Base-by-base conservation (phyloP, 2,888 invertebrate species). In the Helobdella robusta region DNA sequence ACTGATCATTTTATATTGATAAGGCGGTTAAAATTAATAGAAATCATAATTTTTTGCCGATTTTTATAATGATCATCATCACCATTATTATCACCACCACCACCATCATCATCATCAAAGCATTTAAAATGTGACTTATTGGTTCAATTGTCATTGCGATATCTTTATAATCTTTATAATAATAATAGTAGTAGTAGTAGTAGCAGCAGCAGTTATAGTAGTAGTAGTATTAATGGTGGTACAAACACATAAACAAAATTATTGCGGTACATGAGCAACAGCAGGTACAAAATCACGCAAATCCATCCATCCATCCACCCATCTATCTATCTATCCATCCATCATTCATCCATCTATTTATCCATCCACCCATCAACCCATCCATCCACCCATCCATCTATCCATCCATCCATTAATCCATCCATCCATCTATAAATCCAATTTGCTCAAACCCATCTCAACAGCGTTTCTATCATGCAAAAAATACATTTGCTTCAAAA, bases 321-420 rank as follows among this genome's bases (percentile, higher is more conserved):
- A 48, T 48, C 48, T 25, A 48, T 48, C 48, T 25, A 8, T 8
- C 48, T 2, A 2, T 4, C 48, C 48, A 8, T 46, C 48, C 48
- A 8, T 46, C 48, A n/a, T 4, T 46, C 2, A 2, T 2, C 48
- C 48, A 46, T 25, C 6, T 48, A 1, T 48, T 6, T 25, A 48
- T 56, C 56, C 56, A 30, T 56, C 56, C 56, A 30, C 8, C 56
- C 3, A 30, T 56, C 56, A 4, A 18, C 32, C 56, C 56, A 56
- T 56, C 28, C 56, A 30, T 20, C 56, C 11, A 54, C 30, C 54
- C 28, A 28, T 54, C 54, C 54, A 54, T 54, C 54, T 30, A 28
- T 54, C 54, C 20, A 28, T 54, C 54, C 54, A 54, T 54, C 54
- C 54, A 54, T 54, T 30, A 25, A 28, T 54, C 54, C 54, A 54